These are phyloP conservation scores for Philotrypesis tridentata DNA, from an alignment of 1,140 invertebrate genomes.

Conservation along the genomic window DNA sequence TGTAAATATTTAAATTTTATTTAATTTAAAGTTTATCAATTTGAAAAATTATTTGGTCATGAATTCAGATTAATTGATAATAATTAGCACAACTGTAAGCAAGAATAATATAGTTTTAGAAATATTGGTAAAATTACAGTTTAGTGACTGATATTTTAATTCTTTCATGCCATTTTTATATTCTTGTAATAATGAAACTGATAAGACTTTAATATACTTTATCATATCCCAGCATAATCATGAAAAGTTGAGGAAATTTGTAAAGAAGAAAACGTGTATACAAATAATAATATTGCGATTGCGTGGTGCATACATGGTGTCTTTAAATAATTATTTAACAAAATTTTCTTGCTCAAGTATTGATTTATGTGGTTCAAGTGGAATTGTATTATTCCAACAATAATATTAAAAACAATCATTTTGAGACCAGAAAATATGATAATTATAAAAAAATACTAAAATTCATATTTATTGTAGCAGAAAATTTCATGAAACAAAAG, in stretches of 20 bases:
- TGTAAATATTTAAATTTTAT: constrained; percentile 29
- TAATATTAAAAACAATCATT: constrained; percentile 29
- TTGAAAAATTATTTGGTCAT: background rate
- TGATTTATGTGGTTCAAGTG: background rate
- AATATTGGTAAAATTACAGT: constrained; percentile 23
- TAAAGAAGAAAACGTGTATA: background rate
- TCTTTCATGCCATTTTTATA: constrained; percentile 37
- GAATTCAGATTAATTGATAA: background rate
- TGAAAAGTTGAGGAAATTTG: constrained; percentile 8
- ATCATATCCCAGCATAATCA: constrained; percentile 40
- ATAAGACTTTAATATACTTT: constrained; percentile 36
- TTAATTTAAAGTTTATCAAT: constrained; percentile 19
- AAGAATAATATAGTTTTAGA: background rate
- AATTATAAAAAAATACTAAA: background rate
- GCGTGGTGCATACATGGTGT: background rate
- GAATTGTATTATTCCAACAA: background rate
- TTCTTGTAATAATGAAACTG: constrained; percentile 37
- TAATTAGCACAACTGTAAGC: constrained; percentile 18
- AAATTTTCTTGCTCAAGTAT: background rate
- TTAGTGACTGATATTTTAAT: constrained; percentile 30
- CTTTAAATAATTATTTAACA: no score
- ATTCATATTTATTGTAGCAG: background rate
- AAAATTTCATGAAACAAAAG: background rate
- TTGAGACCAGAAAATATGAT: constrained; percentile 15
- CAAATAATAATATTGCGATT: background rate